A percentile compares a stretch with the other conserved stretches of the same genome.
phyloP scores from a whole-genome alignment of 2,113 vertebrate genomes.

The Edolisoma coerulescens region DNA sequence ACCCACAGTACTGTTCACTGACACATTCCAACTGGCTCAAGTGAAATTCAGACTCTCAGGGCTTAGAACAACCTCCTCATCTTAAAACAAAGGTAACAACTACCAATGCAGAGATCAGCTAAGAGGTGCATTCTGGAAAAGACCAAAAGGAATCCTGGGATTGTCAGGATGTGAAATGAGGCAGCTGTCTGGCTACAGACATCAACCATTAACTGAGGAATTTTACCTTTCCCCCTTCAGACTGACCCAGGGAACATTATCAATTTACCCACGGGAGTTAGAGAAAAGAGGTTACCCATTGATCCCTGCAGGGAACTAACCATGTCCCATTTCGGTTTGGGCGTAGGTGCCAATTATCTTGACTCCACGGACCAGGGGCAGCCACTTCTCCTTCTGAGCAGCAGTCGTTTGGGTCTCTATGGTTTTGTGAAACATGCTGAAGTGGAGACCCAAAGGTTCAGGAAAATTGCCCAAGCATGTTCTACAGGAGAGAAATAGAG shows the following conservation, averaged over 20 bases:
- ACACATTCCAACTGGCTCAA: background rate
- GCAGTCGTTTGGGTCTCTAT: constrained; percentile 81
- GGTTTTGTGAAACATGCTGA: constrained; percentile 89
- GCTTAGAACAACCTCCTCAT: background rate
- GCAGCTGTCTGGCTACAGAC: background rate
- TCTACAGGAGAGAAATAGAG: constrained; percentile 79
- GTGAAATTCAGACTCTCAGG: background rate
- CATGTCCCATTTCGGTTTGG: constrained; percentile 96
- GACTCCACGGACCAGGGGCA: constrained; percentile 73
- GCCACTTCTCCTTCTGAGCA: constrained; percentile 88
- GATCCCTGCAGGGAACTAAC: constrained; percentile 81
- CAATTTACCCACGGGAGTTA: background rate
- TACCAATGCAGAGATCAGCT: background rate
- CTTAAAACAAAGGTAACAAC: background rate
- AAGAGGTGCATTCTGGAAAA: constrained; percentile 26
- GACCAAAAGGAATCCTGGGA: background rate
- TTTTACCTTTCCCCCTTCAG: background rate
- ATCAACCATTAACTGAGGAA: background rate
- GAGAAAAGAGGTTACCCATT: constrained; percentile 42
- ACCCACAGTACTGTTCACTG: background rate
- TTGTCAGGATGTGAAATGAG: background rate
- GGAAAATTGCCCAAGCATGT: constrained; percentile 55
- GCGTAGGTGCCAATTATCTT: constrained; percentile 90
- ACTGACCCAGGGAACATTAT: background rate
- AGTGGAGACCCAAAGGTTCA: constrained; percentile 82